Evolutionary conservation across 92 coral and sea anemone genomes (phyloP).

Genomic region (Parazoanthus darwini): DNA sequence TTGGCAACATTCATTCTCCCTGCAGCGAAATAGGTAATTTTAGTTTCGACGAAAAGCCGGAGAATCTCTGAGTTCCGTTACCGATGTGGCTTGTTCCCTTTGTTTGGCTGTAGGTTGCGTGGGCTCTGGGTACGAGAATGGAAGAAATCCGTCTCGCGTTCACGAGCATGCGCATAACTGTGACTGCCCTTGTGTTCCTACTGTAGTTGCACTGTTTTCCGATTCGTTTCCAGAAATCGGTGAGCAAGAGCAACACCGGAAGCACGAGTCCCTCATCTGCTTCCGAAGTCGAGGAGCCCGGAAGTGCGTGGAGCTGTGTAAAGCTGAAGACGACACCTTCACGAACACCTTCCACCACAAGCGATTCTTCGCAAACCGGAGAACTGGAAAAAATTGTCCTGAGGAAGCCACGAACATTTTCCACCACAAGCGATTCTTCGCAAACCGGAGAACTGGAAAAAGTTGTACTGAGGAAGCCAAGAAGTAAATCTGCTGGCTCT

Average conservation of each 20-base stretch:
- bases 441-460: slow-evolving; percentile 47
- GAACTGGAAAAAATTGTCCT: slow-evolving; percentile 61
- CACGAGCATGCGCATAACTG: not conserved
- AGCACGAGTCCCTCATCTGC: slow-evolving; percentile 39
- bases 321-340: slow-evolving; percentile 60
- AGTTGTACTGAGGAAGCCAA: slow-evolving; percentile 71
- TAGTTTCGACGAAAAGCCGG: too few relatives aligned
- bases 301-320: slow-evolving; percentile 63
- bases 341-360: slow-evolving; percentile 17
- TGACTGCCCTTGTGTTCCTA: not conserved
- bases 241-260: slow-evolving; percentile 65
- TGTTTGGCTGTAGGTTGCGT: too few relatives aligned
- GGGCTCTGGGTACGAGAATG: too few relatives aligned
- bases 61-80: too few relatives aligned
- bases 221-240: slow-evolving; percentile 52
- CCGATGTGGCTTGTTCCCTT: too few relatives aligned
- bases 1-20: too few relatives aligned
- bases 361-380: slow-evolving; percentile 1
- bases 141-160: too few relatives aligned
- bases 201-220: not conserved
- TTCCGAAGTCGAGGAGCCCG: slow-evolving; percentile 34
- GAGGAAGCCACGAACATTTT: slow-evolving; percentile 58
- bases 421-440: not conserved
- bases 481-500: slow-evolving; percentile 88
- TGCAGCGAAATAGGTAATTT: too few relatives aligned